phyloP scores from a whole-genome alignment of 2,888 invertebrate genomes.

The Oscheius sp. region DNA sequence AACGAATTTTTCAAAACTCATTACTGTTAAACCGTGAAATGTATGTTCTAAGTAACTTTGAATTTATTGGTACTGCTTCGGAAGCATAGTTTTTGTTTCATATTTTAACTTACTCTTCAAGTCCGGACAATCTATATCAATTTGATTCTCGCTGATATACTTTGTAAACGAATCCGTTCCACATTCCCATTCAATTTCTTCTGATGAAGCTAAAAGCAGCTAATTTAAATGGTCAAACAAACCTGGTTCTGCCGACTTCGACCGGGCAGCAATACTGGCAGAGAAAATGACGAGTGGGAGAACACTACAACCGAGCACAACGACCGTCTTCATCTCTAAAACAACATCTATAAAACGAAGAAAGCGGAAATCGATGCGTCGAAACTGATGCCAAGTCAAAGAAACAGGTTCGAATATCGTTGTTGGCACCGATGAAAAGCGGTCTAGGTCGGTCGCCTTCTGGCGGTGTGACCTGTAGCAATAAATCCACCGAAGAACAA shows the following conservation, averaged over 20 bases:
- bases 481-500: too few relatives aligned
- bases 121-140: slow-evolving; percentile 38
- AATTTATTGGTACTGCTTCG: too few relatives aligned
- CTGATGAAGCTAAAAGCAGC: background rate
- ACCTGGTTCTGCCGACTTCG: background rate
- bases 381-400: slow-evolving; percentile 6
- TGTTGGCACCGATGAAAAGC: too few relatives aligned
- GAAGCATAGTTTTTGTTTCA: background rate
- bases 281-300: background rate
- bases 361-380: background rate
- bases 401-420: slow-evolving; percentile 13
- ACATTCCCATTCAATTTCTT: slow-evolving; percentile 42
- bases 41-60: too few relatives aligned
- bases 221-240: background rate
- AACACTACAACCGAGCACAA: background rate
- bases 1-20: too few relatives aligned
- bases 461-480: too few relatives aligned
- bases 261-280: slow-evolving; percentile 10
- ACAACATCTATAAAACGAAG: background rate
- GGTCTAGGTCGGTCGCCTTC: too few relatives aligned
- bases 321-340: slow-evolving; percentile 8
- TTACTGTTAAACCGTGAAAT: too few relatives aligned
- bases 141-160: slow-evolving; percentile 41
- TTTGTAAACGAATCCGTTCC: slow-evolving; percentile 47
- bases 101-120: slow-evolving; percentile 12